These are phyloP conservation scores for Thysanoteuthis rhombus DNA, from an alignment of 2,888 invertebrate species.

Conservation along the genomic window DNA sequence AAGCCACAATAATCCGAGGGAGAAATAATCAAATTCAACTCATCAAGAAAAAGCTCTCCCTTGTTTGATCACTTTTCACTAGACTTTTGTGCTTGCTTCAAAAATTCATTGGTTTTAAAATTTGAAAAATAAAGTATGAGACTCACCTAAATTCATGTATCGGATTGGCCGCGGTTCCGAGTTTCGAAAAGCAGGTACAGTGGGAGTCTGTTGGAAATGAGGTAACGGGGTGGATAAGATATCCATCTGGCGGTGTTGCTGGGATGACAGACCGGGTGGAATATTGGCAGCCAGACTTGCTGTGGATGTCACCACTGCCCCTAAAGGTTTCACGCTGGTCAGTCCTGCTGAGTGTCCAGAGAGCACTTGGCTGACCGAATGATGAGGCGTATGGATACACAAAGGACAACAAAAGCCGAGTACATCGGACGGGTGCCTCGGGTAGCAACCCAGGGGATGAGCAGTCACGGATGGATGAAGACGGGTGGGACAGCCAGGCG, in stretches of 20 bases:
- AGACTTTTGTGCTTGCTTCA: too few relatives aligned
- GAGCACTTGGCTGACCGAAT: conserved; percentile 25
- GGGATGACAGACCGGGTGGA: not conserved
- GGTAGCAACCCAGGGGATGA: conserved; percentile 47
- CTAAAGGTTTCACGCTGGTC: conserved; percentile 35
- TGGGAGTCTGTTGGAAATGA: conserved; percentile 16
- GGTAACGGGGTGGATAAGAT: not conserved
- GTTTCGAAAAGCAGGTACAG: not conserved
- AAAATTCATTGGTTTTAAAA: not conserved
- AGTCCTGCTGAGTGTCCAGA: not conserved
- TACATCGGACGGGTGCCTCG: conserved; percentile 55
- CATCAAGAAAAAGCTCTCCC: too few relatives aligned
- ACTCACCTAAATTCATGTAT: conserved; percentile 34
- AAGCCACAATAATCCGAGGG: too few relatives aligned
- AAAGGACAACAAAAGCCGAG: conserved; percentile 59
- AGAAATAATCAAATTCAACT: too few relatives aligned
- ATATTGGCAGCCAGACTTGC: conserved; percentile 18
- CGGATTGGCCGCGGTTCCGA: conserved; percentile 30
- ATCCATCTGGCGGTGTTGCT: conserved; percentile 17
- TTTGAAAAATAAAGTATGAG: not conserved
- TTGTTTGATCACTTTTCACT: too few relatives aligned
- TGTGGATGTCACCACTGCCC: conserved; percentile 36
- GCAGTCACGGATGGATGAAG: conserved; percentile 33
- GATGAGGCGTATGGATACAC: conserved; percentile 51
- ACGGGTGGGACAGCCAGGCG: conserved; percentile 29